These are phyloP conservation scores for Hippocampus abdominalis DNA, from an alignment of 2,113 vertebrate genomes.

Conservation along the genomic window DNA sequence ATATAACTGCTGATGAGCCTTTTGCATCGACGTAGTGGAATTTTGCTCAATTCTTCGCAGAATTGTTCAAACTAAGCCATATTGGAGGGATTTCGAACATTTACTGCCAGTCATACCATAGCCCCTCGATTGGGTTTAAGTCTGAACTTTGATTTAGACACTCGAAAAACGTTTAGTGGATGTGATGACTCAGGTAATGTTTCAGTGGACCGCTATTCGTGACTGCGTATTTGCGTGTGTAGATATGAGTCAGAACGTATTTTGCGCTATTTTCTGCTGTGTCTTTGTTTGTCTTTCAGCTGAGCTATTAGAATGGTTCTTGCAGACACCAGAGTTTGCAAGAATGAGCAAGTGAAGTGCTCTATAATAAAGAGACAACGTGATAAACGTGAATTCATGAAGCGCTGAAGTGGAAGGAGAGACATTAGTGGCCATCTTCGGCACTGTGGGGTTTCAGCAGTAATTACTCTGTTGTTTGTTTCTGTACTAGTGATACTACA, in stretches of 20 bases:
- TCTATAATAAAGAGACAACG: conserved; percentile 3
- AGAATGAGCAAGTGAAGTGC: conserved; percentile 2
- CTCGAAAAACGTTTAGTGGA: background rate
- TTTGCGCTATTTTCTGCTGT: conserved; percentile 3
- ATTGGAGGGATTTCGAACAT: background rate
- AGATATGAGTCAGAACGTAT: background rate
- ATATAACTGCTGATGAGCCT: background rate
- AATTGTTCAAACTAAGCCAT: background rate
- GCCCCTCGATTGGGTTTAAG: background rate
- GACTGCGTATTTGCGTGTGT: conserved; percentile 1
- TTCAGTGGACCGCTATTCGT: background rate
- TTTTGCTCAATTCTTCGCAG: background rate
- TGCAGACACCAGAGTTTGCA: background rate
- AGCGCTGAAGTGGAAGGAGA: conserved; percentile 8
- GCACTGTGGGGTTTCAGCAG: background rate
- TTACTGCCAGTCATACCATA: too few relatives aligned
- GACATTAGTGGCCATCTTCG: conserved; percentile 10
- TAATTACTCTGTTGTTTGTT: background rate
- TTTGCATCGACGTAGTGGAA: background rate
- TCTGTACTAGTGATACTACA: too few relatives aligned
- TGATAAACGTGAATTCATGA: background rate
- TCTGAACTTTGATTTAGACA: background rate
- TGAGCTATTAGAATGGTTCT: background rate
- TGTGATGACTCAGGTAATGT: conserved; percentile 25
- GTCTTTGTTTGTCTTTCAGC: conserved; percentile 14